Conservation (phyloP, 2,113 vertebrate genomes). For the Tiliqua scincoides region DNA sequence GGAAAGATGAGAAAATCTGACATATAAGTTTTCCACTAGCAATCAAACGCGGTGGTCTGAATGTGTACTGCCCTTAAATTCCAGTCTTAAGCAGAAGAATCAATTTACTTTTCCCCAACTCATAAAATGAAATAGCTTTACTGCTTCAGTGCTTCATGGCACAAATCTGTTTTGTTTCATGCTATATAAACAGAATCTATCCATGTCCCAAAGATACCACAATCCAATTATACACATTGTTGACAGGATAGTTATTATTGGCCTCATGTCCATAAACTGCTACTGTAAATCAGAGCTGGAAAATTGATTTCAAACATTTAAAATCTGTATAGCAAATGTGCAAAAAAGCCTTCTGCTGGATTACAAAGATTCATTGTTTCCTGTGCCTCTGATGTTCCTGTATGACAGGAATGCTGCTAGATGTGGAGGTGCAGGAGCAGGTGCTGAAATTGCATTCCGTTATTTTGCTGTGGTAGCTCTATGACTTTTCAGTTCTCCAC, state of each 20-base stretch:
- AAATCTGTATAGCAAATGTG: background rate
- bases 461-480: background rate
- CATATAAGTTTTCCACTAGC: background rate
- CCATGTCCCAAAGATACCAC: conserved; percentile 3
- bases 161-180: conserved; percentile 6
- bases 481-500: background rate
- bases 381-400: background rate
- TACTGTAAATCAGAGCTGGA: conserved; percentile 3
- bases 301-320: conserved; percentile 6
- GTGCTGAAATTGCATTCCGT: background rate
- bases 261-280: conserved; percentile 9
- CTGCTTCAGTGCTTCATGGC: background rate
- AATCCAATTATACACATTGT: conserved; percentile 1
- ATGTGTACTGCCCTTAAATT: conserved; percentile 4
- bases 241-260: conserved; percentile 17
- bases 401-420: background rate
- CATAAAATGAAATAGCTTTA: conserved; percentile 21
- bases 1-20: background rate
- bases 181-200: conserved; percentile 9
- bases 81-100: background rate
- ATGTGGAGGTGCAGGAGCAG: background rate
- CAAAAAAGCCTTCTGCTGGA: background rate
- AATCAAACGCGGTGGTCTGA: background rate
- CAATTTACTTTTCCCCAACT: background rate
- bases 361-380: background rate